Conservation (phyloP, 2,888 invertebrate genomes). For the Drosophila kanekoi region DNA sequence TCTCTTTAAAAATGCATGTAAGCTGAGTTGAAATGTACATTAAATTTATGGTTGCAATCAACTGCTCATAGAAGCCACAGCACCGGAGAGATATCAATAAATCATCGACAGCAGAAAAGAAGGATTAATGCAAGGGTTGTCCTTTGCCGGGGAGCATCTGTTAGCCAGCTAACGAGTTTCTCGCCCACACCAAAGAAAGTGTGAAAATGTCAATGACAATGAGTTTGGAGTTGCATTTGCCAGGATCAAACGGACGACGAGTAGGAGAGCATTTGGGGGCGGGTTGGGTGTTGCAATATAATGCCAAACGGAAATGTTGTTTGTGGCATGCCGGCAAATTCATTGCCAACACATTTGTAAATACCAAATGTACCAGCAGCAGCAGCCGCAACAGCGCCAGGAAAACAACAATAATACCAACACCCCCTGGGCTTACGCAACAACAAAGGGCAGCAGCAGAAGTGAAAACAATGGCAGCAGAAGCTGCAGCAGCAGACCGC, state of each 20-base stretch:
- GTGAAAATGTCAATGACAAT: slow-evolving; percentile 65
- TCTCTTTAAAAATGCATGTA: no score
- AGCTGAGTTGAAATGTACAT: not conserved
- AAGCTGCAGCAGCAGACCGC: slow-evolving; percentile 67
- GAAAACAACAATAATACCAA: slow-evolving; percentile 52
- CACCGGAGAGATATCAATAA: slow-evolving; percentile 59
- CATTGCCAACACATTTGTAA: slow-evolving; percentile 76
- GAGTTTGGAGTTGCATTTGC: slow-evolving; percentile 28
- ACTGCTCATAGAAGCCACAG: not conserved
- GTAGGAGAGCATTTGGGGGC: slow-evolving; percentile 21
- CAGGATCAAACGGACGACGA: slow-evolving; percentile 25
- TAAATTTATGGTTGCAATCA: slow-evolving; percentile 9
- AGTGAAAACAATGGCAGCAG: slow-evolving; percentile 65
- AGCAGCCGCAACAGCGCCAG: slow-evolving; percentile 28
- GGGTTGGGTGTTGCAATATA: slow-evolving; percentile 28
- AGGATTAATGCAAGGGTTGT: slow-evolving; percentile 54
- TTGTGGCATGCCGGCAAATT: slow-evolving; percentile 67
- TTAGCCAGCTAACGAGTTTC: slow-evolving; percentile 39
- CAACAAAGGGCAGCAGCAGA: slow-evolving; percentile 55
- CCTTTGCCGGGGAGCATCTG: slow-evolving; percentile 54
- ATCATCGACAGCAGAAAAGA: slow-evolving; percentile 59
- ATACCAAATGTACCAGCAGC: slow-evolving; percentile 44
- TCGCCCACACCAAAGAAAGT: slow-evolving; percentile 56
- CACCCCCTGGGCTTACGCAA: slow-evolving; percentile 68
- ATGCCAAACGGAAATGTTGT: slow-evolving; percentile 71